phyloP scores from a whole-genome alignment of 1,140 invertebrate species.

The Cydia pomonella region DNA sequence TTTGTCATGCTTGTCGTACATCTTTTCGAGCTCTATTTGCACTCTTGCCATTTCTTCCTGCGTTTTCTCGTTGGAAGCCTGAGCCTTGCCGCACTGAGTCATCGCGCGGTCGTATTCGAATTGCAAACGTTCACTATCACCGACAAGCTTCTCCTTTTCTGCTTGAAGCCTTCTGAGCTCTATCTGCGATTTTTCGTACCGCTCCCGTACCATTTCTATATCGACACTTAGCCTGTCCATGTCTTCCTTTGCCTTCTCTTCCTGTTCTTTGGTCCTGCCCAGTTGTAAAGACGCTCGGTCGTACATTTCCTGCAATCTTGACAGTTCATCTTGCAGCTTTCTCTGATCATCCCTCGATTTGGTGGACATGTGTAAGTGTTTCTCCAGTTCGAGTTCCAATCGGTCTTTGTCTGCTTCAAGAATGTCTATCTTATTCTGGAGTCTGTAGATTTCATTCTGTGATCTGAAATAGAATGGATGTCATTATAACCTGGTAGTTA shows the following conservation, averaged over 20 bases:
- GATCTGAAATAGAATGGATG: slow-evolving; percentile 81
- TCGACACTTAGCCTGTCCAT: slow-evolving; percentile 90
- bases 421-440: slow-evolving; percentile 93
- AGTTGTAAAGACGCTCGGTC: slow-evolving; percentile 92
- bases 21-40: slow-evolving; percentile 93
- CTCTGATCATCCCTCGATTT: slow-evolving; percentile 93
- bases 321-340: slow-evolving; percentile 91
- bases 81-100: slow-evolving; percentile 90
- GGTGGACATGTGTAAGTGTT: slow-evolving; percentile 87
- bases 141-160: slow-evolving; percentile 92
- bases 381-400: slow-evolving; percentile 92
- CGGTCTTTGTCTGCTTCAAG: slow-evolving; percentile 93
- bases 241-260: slow-evolving; percentile 95
- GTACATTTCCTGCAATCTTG: slow-evolving; percentile 92
- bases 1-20: slow-evolving; percentile 94
- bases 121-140: slow-evolving; percentile 90
- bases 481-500: slow-evolving; percentile 27
- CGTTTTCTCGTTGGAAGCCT: slow-evolving; percentile 91
- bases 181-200: slow-evolving; percentile 93
- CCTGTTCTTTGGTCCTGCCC: slow-evolving; percentile 91
- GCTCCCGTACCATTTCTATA: slow-evolving; percentile 92
- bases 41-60: slow-evolving; percentile 93
- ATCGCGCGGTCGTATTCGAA: slow-evolving; percentile 93
- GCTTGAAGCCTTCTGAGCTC: slow-evolving; percentile 90
- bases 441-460: slow-evolving; percentile 92